Evolutionary conservation across 2,888 invertebrate genomes (phyloP), one percentile per base, ranked within the genome.

Genomic region (Aleiodes alternator): DNA sequence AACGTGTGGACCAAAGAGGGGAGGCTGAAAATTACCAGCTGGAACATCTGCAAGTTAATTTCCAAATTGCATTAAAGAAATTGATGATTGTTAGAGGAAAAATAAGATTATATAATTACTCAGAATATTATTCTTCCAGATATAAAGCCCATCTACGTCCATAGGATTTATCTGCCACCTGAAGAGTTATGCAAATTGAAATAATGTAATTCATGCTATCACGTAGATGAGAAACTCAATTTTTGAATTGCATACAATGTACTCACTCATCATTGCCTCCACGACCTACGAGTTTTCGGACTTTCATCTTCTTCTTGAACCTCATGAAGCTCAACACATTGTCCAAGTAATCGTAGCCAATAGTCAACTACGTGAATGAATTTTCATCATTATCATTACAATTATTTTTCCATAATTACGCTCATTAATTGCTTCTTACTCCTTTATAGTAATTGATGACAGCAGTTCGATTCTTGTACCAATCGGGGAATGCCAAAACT

Each of bases 401-500:
- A 38, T 82, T 66, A 84, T 84, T 84, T 78, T 85, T 82, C 0
- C 77, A 43, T 8, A 11, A 8, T 43, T 43, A 43, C 8, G 43
- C 3, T 43, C 43, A 43, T 43, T 43, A 8, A 43, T 43, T 11
- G 0, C 0, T 3, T 82, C 88, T 84, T 85, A 92, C 92, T 79
- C 89, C 90, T 76, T 88, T 85, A 80, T 92, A 92, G 80, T 90
- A 91, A 6, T 89, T 86, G 76, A 92, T 90, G 43, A 93, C 85
- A 71, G 90, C 87, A 11, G 87, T 85, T 38, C 89, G 86, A 81
- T 92, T 90, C 34, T 90, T 85, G 73, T 92, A 91, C 86, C 92
- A 92, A 73, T 92, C 91, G 4, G 93, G 92, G 81, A 91, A 93
- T 1, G 92, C 93, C 73, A 93, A 91, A 73, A 90, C 88, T 70